Conservation (phyloP, 2,113 vertebrate species). For the Chelonoidis abingdonii region DNA sequence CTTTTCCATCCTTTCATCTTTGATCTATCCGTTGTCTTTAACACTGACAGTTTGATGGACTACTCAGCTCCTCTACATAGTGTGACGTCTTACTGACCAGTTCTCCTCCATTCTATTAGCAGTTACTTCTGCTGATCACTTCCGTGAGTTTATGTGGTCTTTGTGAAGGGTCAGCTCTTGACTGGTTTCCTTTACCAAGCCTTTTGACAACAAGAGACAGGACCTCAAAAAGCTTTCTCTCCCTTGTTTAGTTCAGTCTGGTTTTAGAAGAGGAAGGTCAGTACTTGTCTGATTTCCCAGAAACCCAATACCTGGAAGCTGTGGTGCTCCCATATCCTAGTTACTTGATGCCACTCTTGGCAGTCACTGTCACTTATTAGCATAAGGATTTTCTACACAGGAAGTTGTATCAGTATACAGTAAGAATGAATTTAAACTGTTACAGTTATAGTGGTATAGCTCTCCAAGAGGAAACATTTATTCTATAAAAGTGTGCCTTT, state of each 20-base stretch:
- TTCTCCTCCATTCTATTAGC: not conserved
- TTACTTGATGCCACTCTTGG: not conserved
- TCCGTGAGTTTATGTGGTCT: rapidly evolving
- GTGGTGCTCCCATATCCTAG: not conserved
- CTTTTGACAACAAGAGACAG: not conserved
- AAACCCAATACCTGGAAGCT: not conserved
- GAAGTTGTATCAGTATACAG: not conserved
- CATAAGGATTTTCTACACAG: not conserved
- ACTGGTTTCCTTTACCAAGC: rapidly evolving
- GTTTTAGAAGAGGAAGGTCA: not conserved
- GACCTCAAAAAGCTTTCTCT: not conserved
- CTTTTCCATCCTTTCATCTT: not conserved
- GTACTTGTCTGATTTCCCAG: not conserved
- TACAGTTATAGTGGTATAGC: not conserved
- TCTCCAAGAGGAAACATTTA: not conserved
- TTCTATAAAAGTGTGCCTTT: not conserved
- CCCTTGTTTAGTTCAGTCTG: not conserved
- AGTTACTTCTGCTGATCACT: not conserved
- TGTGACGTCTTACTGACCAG: not conserved
- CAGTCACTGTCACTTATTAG: not conserved
- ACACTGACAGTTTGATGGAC: not conserved
- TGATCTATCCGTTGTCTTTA: not conserved
- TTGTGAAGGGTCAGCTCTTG: not conserved
- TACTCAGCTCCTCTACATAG: not conserved
- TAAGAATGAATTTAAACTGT: not conserved